Evolutionary conservation across 1,140 invertebrate genomes (phyloP), one percentile per base, ranked within the genome.

Genomic region (Bicyclus anynana): DNA sequence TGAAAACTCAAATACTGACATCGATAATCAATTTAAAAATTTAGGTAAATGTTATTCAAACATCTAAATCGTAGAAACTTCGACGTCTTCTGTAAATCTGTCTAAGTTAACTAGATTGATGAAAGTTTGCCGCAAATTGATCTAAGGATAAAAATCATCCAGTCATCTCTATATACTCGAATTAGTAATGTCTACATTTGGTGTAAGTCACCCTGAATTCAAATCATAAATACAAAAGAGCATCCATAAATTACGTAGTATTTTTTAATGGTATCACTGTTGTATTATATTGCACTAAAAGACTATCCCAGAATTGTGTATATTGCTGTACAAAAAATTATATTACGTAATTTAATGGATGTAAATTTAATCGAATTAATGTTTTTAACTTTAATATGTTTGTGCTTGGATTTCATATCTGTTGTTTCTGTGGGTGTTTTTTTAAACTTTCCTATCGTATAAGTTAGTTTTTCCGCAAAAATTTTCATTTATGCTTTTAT

Each of bases 401-500:
- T 21, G 49, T 38, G 38, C 40, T 27, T 26, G 38, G 20, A 21
- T 16, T 1, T 10, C 5, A 5, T 5, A 18, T 21, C 9, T 55
- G 14, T 55, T 55, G 29, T 42, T 17, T 9, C 4, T 23, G 51
- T 16, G 7, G 12, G 35, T n/a, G 29, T 23, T 23, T 23, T 23
- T 38, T 51, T 37, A 20, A 44, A 44, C 40, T 44, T 44, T 20
- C 40, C 40, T 44, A 44, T 44, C 29, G 35, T 18, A 16, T 50
- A 50, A 33, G 18, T 4, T 50, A 9, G 12, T 14, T 14, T 21
- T 50, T 17, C 14, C 18, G 14, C 16, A 44, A 54, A 23, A 37
- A 20, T 35, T 23, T 40, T 50, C 13, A 33, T 14, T 33, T 37
- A 33, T 37, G 71, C 65, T 70, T 70, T n/a, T 63, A 38, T 55